Evolutionary conservation across 1,140 invertebrate genomes (phyloP).

Genomic region (Drosophila navojoa): DNA sequence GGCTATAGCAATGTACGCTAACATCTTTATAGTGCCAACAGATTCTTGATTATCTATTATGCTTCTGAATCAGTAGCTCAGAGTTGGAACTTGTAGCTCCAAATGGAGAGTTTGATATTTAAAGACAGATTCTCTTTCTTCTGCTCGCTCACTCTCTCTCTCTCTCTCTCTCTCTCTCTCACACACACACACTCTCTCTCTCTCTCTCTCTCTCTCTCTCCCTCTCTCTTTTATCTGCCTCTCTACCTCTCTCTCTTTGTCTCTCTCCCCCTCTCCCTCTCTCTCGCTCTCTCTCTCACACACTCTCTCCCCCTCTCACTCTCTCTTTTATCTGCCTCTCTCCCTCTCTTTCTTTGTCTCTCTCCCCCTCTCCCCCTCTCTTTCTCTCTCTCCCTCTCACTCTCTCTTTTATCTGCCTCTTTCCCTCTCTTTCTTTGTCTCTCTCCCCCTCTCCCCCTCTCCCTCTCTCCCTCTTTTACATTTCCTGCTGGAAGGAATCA

Average conservation of each 20-base stretch:
- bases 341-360: neutral
- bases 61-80: too few species aligned
- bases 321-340: neutral
- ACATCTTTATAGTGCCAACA: too few species aligned
- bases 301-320: neutral
- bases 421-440: too few species aligned
- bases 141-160: neutral
- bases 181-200: neutral
- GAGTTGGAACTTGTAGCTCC: neutral
- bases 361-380: too few species aligned
- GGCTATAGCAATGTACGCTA: too few species aligned
- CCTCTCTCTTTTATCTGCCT: slow-evolving; percentile 5
- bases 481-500: slow-evolving; percentile 33
- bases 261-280: neutral
- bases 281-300: neutral
- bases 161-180: neutral
- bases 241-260: neutral
- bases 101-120: too few species aligned
- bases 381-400: too few species aligned
- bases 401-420: too few species aligned
- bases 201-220: neutral
- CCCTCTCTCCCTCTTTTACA: neutral
- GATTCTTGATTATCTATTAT: too few species aligned
- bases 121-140: too few species aligned
- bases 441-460: neutral